Percentiles rank a stretch among this genome's conserved stretches.
These are phyloP conservation scores for Lepidurus apus DNA, from an alignment of 1,140 invertebrate species.

Conservation along the genomic window DNA sequence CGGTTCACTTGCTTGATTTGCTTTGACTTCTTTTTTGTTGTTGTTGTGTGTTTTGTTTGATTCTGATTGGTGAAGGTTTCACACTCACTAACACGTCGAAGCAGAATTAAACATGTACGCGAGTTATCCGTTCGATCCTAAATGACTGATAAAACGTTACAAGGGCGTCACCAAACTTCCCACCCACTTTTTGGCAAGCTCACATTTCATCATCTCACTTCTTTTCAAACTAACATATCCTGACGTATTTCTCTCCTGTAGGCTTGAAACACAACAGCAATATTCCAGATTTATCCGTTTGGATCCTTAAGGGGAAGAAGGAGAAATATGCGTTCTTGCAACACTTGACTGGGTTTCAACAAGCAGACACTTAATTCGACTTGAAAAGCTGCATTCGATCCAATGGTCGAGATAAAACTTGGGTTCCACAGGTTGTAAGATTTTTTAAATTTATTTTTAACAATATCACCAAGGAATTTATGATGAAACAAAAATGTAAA, in stretches of 20 bases:
- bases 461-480: no score
- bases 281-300: background rate
- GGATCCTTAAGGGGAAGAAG: background rate
- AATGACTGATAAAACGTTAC: constrained; percentile 5
- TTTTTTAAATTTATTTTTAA: no score
- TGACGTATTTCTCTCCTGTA: no score
- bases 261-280: no score
- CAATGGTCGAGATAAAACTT: no score
- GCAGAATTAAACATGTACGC: background rate
- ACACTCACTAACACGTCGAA: background rate
- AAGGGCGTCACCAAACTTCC: background rate
- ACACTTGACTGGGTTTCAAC: background rate
- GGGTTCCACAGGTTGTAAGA: no score
- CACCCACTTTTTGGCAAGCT: background rate
- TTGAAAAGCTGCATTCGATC: background rate
- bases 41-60: background rate
- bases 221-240: no score
- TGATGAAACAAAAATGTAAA: no score
- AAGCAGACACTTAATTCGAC: background rate
- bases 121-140: constrained; percentile 5
- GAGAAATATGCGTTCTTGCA: background rate
- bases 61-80: background rate
- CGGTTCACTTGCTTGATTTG: background rate
- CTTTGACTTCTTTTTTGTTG: background rate
- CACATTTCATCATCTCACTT: background rate